These are phyloP conservation scores for Megalops cyprinoides DNA, from an alignment of 2,797 vertebrate genomes.

Conservation along the genomic window DNA sequence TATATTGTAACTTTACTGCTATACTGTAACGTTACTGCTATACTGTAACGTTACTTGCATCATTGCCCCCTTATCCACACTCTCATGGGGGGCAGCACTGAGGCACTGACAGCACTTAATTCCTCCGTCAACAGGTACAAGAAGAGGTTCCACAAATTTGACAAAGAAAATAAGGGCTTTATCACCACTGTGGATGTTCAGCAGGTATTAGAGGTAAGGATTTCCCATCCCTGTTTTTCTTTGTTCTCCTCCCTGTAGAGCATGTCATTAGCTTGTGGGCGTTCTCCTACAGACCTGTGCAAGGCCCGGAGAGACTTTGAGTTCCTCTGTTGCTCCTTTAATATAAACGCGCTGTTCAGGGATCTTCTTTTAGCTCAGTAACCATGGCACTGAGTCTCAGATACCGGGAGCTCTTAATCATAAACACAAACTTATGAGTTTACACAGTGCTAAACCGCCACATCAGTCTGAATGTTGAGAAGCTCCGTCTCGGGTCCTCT, in stretches of 20 bases:
- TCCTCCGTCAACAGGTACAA: conserved; percentile 69
- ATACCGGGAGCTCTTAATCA: background rate
- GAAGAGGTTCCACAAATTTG: conserved; percentile 82
- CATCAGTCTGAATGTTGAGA: background rate
- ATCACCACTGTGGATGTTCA: conserved; percentile 80
- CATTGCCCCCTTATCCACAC: background rate
- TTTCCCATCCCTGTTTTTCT: conserved; percentile 33
- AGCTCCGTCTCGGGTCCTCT: background rate
- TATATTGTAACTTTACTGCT: too few species aligned
- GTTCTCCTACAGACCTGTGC: conserved; percentile 4
- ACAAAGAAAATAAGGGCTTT: conserved; percentile 82
- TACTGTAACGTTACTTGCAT: too few species aligned
- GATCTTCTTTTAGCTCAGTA: background rate
- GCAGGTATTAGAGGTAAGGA: conserved; percentile 76
- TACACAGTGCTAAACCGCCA: background rate
- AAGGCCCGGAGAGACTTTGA: conserved; percentile 1
- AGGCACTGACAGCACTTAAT: background rate
- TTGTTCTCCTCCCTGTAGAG: conserved; percentile 38
- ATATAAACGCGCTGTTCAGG: background rate
- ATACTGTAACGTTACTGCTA: too few species aligned
- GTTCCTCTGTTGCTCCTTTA: conserved; percentile 9
- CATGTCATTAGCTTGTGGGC: conserved; percentile 29
- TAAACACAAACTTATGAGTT: conserved; percentile 16
- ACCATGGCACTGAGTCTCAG: conserved; percentile 1
- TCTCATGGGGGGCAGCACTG: background rate